A percentile compares a stretch with the other conserved stretches of the same genome.
Conservation (phyloP, 2,113 vertebrate species). For the Lethenteron camtschaticum region DNA sequence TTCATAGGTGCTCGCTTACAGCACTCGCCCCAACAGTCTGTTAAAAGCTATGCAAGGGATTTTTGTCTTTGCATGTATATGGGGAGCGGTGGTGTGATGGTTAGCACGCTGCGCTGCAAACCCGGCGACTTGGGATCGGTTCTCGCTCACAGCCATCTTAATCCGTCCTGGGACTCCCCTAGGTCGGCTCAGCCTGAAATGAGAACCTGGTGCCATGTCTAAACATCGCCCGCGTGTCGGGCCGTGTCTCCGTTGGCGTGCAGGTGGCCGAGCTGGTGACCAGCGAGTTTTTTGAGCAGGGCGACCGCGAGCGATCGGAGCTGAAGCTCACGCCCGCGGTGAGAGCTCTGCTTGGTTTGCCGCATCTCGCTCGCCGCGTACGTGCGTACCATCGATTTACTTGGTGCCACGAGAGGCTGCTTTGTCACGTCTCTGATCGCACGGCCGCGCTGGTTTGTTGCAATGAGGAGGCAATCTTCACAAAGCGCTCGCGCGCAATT, state of each 20-base stretch:
- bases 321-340: constrained; percentile 91
- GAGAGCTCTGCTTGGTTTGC: constrained; percentile 22
- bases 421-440: background rate
- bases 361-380: background rate
- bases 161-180: no score
- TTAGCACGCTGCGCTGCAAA: no score
- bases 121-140: no score
- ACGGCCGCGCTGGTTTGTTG: background rate
- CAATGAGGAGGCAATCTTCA: constrained; percentile 2
- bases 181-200: no score
- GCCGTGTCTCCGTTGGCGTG: constrained; percentile 10
- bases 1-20: no score
- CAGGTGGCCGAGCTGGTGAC: constrained; percentile 95
- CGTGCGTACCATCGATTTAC: background rate
- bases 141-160: no score
- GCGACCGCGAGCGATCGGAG: constrained; percentile 79
- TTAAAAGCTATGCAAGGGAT: no score
- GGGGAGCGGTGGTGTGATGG: no score
- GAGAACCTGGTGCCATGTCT: no score
- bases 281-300: constrained; percentile 96
- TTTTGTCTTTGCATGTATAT: no score
- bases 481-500: background rate
- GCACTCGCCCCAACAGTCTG: no score
- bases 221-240: no score
- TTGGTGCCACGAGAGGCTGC: background rate